Conservation (phyloP, 2,797 vertebrate genomes). For the Microctenopoma stevenorrisi region DNA sequence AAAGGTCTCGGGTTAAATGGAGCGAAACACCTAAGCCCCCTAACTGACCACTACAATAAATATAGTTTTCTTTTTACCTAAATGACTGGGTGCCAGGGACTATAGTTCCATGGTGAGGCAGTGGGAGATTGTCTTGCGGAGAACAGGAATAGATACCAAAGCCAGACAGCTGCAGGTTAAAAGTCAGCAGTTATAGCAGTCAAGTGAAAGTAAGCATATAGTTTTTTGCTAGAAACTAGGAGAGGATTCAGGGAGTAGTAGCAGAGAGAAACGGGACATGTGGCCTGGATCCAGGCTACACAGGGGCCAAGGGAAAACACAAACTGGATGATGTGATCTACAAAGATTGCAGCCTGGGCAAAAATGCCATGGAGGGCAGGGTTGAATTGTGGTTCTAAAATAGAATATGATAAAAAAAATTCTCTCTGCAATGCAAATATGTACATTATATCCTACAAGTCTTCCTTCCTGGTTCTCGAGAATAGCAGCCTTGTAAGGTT, state of each 20-base stretch:
- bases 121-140: conserved; percentile 17
- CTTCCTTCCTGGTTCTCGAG: background rate
- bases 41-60: conserved; percentile 41
- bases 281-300: conserved; percentile 23
- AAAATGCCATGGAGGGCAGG: conserved; percentile 9
- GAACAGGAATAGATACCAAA: conserved; percentile 11
- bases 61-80: background rate
- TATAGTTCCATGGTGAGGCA: background rate
- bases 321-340: conserved; percentile 42
- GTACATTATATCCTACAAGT: background rate
- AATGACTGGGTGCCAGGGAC: conserved; percentile 8
- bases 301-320: conserved; percentile 19
- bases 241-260: conserved; percentile 32
- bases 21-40: conserved; percentile 54
- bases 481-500: background rate
- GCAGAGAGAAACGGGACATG: conserved; percentile 11
- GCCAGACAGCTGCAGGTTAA: conserved; percentile 17
- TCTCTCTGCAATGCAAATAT: background rate
- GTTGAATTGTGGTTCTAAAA: background rate
- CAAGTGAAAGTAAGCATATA: conserved; percentile 49
- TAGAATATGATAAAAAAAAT: conserved; percentile 20
- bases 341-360: conserved; percentile 42
- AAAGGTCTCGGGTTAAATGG: conserved; percentile 61
- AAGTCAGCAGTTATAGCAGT: conserved; percentile 27
- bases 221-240: conserved; percentile 25